These are phyloP conservation scores for Drosophila austrosaltans DNA, from an alignment of 2,888 invertebrate species.

Conservation along the genomic window DNA sequence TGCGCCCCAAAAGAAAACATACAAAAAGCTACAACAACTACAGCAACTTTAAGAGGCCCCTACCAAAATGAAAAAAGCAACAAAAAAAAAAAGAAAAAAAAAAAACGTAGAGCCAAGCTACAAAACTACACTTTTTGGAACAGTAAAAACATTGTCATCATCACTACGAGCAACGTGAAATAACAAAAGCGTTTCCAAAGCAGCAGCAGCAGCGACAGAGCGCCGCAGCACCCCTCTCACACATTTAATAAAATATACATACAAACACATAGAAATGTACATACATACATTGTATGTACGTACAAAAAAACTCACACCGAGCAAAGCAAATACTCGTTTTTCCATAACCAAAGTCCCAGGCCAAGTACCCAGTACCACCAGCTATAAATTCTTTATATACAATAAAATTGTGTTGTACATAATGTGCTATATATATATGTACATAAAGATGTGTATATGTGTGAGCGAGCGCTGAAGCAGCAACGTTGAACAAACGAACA, in stretches of 20 bases:
- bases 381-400: slow-evolving; percentile 76
- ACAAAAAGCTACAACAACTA: slow-evolving; percentile 26
- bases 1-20: slow-evolving; percentile 65
- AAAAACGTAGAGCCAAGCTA: slow-evolving; percentile 53
- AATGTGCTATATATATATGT: slow-evolving; percentile 33
- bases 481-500: slow-evolving; percentile 43
- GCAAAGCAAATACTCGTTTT: slow-evolving; percentile 69
- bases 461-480: slow-evolving; percentile 75
- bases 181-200: slow-evolving; percentile 41
- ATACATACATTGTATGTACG: slow-evolving; percentile 26
- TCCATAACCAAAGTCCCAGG: slow-evolving; percentile 58
- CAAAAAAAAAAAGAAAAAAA: slow-evolving; percentile 8
- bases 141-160: slow-evolving; percentile 65
- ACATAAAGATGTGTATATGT: slow-evolving; percentile 24
- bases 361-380: slow-evolving; percentile 57
- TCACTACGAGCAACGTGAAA: slow-evolving; percentile 30
- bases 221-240: slow-evolving; percentile 62
- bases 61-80: slow-evolving; percentile 45
- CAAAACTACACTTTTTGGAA: slow-evolving; percentile 68
- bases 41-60: slow-evolving; percentile 1
- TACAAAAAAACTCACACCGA: too few species aligned
- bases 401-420: slow-evolving; percentile 56
- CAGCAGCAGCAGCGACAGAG: slow-evolving; percentile 61
- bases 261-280: slow-evolving; percentile 73
- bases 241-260: slow-evolving; percentile 27